Base-by-base conservation (phyloP, 2,797 vertebrate genomes). In the Holocentrus rufus region DNA sequence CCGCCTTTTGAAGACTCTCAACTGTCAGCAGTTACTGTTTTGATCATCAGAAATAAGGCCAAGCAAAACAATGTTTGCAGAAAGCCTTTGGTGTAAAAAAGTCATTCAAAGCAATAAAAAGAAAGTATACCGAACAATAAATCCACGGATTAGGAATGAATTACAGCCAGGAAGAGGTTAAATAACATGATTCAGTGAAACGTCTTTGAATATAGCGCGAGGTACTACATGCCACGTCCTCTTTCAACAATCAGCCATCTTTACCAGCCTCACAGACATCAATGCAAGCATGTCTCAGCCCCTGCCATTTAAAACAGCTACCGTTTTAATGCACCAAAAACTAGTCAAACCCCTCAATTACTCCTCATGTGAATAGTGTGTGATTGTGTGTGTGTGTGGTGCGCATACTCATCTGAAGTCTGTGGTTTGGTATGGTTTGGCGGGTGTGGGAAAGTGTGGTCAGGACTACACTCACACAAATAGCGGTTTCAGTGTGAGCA, bases 401-500 rank as follows among this genome's bases (percentile, higher is more conserved):
- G 85, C 64, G 49, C 84, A 84, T 85, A 80, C 76, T 80, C 80
- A 88, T 88, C 85, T 92, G 86, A 86, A 88, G 90, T 86, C 85
- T 91, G 91, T 91, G 91, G 91, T 87, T 87, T 87, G 89, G 91
- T 90, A 90, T 82, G 88, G 88, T 91, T 90, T 89, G 91, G 91
- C 87, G 89, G 91, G 88, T 91, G 92, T 92, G 91, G 90, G 91
- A 92, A 91, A 91, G 89, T 90, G 92, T 88, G 92, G 92, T 93
- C 83, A 84, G 81, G 86, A 83, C 84, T 89, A 87, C 89, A 92
- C 90, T 90, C 89, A 92, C 91, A 92, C 88, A 92, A 91, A 93
- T 88, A 90, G 91, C 89, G 90, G 92, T 93, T 93, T 90, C 88
- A 91, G 92, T 91, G 89, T 89, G 90, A 93, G 93, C 93, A 94